phyloP scores from a whole-genome alignment of 2,113 vertebrate species.

The Sylvia atricapilla region DNA sequence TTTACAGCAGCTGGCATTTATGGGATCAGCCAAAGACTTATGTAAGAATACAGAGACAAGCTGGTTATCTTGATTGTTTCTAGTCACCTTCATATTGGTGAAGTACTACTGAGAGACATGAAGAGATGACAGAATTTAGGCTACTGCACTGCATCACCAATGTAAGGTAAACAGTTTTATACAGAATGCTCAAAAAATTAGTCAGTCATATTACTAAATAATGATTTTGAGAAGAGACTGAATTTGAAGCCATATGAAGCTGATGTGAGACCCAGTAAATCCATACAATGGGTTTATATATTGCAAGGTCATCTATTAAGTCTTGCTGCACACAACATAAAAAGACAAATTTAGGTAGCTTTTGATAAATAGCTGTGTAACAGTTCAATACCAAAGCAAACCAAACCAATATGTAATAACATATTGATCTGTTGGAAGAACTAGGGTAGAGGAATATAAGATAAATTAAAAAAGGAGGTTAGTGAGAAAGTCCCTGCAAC shows the following conservation, averaged over 20 bases:
- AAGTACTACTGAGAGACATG: background rate
- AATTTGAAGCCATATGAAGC: conserved; percentile 50
- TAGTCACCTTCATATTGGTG: background rate
- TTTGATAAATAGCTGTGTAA: background rate
- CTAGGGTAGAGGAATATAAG: background rate
- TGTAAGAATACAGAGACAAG: background rate
- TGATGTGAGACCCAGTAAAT: background rate
- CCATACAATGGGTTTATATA: background rate
- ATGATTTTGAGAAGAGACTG: background rate
- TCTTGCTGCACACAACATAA: background rate
- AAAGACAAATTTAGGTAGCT: background rate
- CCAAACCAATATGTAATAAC: background rate
- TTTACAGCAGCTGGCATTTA: background rate
- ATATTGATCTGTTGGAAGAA: background rate
- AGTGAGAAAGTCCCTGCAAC: background rate
- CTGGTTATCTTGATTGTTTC: background rate
- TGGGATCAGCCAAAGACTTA: conserved; percentile 43
- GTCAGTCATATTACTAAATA: background rate
- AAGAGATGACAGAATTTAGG: background rate
- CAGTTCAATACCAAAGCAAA: background rate
- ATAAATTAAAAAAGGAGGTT: background rate
- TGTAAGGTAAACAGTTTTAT: background rate
- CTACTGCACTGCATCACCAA: background rate
- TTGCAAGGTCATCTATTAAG: background rate
- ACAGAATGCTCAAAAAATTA: background rate